Evolutionary conservation across 2,888 invertebrate genomes (phyloP).

Genomic region (Papilio elwesi): DNA sequence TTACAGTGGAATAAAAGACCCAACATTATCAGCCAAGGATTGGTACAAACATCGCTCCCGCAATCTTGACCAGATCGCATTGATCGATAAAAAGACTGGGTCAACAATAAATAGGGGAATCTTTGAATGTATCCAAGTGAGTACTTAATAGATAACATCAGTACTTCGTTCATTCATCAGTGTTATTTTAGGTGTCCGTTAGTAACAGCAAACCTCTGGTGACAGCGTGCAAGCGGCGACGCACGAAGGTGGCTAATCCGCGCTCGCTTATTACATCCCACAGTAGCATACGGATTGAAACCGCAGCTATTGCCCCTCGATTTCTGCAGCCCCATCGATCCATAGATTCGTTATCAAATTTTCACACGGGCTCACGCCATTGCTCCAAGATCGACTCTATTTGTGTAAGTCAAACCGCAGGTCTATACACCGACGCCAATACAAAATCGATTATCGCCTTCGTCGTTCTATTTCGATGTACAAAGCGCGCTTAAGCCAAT

Average conservation of each 20-base stretch:
- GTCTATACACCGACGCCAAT: conserved; percentile 58
- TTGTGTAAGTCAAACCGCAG: conserved; percentile 82
- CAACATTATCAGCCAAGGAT: too few relatives aligned
- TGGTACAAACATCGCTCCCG: too few relatives aligned
- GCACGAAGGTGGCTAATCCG: conserved; percentile 67
- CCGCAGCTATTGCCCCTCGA: conserved; percentile 76
- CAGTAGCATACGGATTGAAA: conserved; percentile 79
- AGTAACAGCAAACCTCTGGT: conserved; percentile 3
- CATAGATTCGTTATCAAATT: conserved; percentile 83
- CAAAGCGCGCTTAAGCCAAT: conserved; percentile 59
- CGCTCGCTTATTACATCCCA: conserved; percentile 78
- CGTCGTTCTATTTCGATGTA: conserved; percentile 57
- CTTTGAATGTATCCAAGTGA: too few relatives aligned
- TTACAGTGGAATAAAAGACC: too few relatives aligned
- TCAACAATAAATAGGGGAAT: too few relatives aligned
- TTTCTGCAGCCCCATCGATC: conserved; percentile 80
- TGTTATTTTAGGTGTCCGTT: conserved; percentile 24
- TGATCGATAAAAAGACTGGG: too few relatives aligned
- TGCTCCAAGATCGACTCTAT: conserved; percentile 81
- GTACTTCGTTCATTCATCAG: too few relatives aligned
- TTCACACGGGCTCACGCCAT: conserved; percentile 76
- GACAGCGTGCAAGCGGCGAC: conserved; percentile 21
- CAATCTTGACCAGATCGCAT: too few relatives aligned
- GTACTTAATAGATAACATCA: too few relatives aligned
- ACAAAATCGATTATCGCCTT: conserved; percentile 43